These are phyloP conservation scores for Spizaetus ornatus DNA, from an alignment of 2,113 vertebrate genomes.

Conservation along the genomic window DNA sequence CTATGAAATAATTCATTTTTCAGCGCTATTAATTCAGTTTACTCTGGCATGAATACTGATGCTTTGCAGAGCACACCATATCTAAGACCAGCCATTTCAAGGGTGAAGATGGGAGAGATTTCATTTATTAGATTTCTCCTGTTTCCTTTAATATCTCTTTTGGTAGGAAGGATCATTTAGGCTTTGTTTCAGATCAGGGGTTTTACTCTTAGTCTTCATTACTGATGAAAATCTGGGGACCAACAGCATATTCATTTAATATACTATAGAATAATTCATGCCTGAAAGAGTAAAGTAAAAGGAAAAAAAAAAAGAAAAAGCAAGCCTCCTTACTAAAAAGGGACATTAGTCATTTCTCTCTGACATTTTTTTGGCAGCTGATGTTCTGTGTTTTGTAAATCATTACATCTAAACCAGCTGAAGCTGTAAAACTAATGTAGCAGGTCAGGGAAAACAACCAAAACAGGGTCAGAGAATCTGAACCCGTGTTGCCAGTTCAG, in stretches of 20 bases:
- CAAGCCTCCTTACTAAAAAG: not conserved
- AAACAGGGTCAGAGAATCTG: not conserved
- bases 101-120: not conserved
- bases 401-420: not conserved
- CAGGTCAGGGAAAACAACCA: not conserved
- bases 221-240: not conserved
- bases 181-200: not conserved
- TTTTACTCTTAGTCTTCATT: not conserved
- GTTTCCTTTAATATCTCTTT: constrained; percentile 8
- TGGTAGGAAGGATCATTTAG: not conserved
- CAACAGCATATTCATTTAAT: not conserved
- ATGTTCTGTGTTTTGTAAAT: not conserved
- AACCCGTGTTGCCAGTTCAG: not conserved
- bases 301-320: not conserved
- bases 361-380: not conserved
- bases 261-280: not conserved
- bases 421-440: not conserved
- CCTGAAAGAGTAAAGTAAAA: not conserved
- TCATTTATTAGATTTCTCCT: not conserved
- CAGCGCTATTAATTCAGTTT: not conserved
- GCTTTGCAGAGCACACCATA: not conserved
- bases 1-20: not conserved
- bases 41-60: not conserved
- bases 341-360: not conserved
- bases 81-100: not conserved